Evolutionary conservation across 2,797 vertebrate genomes (phyloP), one percentile per base, ranked within the genome.

Genomic region (Leptatherina wallacei): DNA sequence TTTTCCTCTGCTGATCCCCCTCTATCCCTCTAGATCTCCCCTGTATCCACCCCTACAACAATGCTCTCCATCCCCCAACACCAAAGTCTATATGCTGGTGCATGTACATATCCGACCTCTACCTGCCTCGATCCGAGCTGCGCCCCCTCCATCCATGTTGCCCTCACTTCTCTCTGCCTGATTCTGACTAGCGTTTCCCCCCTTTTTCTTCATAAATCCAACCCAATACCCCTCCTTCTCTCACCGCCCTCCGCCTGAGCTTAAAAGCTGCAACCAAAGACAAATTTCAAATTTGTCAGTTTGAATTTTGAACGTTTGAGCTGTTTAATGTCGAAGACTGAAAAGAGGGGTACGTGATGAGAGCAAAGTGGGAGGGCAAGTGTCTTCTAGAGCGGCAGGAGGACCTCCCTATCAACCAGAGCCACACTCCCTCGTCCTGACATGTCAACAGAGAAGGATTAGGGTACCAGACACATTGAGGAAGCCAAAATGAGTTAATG

Each of bases 391-490:
- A 87, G 86, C 24, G 71, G 81, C 82, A 85, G 78, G 82, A 90
- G 79, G 77, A 87, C 87, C 81, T 89, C 87, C 88, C 88, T 92
- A 89, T 91, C 91, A 89, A 88, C 71, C 81, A 63, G 82, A 30
- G 27, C 69, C 89, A 89, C 84, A 88, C 82, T 85, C 75, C 63
- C 77, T 69, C 73, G 59, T 71, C 83, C 88, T 85, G 86, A 85
- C 84, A 88, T 83, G 89, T 92, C 89, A 89, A 91, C 88, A 86
- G 84, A 84, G 29, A 80, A 83, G 91, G 92, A 93, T 92, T 91
- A 92, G 84, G 73, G 61, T 59, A 73, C 66, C 65, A 76, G 77
- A 81, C 69, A 11, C 68, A 85, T 85, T 85, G 71, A 91, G 77
- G 65, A 81, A 82, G 65, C 83, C 70, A 82, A 87, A 91, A 85